Conservation (phyloP, 2,797 vertebrate genomes). For the Crocidura indochinensis region DNA sequence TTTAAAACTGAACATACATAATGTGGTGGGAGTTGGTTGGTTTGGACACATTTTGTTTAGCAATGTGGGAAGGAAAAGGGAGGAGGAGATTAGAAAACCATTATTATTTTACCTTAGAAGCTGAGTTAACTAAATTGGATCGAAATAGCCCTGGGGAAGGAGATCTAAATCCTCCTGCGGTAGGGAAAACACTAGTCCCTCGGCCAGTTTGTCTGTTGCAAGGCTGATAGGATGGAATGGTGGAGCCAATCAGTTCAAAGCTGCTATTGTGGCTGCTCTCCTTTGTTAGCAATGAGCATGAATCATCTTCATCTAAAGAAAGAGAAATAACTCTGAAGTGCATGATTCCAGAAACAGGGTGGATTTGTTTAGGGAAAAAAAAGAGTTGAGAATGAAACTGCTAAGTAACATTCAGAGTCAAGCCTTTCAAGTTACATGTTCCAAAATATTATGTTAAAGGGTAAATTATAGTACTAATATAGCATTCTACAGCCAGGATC, state of each 20-base stretch:
- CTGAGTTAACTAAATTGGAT: conserved; percentile 95
- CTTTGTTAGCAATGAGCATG: conserved; percentile 93
- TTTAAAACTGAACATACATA: conserved; percentile 75
- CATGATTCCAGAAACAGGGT: conserved; percentile 57
- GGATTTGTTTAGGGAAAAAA: conserved; percentile 56
- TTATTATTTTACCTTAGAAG: conserved; percentile 94
- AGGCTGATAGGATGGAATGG: conserved; percentile 98
- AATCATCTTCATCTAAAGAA: conserved; percentile 95
- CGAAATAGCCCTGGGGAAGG: conserved; percentile 97
- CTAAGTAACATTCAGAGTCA: conserved; percentile 66
- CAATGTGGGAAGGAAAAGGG: conserved; percentile 73
- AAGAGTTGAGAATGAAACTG: conserved; percentile 67
- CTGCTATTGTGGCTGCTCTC: conserved; percentile 98
- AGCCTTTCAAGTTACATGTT: conserved; percentile 62
- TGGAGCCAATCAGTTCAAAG: conserved; percentile 97
- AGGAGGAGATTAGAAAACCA: conserved; percentile 67
- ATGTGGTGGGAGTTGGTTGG: conserved; percentile 73
- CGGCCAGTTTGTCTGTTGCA: conserved; percentile 92
- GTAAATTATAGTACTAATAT: conserved; percentile 61
- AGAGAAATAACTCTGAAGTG: conserved; percentile 56
- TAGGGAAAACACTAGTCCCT: conserved; percentile 86
- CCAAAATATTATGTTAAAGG: conserved; percentile 66
- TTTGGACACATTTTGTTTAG: conserved; percentile 76
- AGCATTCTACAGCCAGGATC: conserved; percentile 48
- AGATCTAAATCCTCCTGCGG: conserved; percentile 92